A percentile compares a stretch with the other conserved stretches of the same genome.
These are phyloP conservation scores for Hypanus sabinus DNA, from an alignment of 2,113 vertebrate genomes.

Conservation along the genomic window DNA sequence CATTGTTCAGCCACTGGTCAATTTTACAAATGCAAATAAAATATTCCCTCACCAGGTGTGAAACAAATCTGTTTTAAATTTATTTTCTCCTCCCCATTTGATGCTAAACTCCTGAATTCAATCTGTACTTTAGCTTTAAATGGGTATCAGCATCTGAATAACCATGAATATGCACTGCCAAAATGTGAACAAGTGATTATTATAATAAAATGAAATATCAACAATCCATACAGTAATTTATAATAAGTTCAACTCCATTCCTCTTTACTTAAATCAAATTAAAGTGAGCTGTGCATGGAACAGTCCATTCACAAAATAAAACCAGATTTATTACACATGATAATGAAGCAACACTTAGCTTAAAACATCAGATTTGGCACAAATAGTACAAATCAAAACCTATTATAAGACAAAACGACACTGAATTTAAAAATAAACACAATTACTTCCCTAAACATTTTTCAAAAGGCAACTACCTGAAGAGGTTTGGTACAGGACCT, in stretches of 20 bases:
- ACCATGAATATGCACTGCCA: background rate
- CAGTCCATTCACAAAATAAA: background rate
- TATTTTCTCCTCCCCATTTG: background rate
- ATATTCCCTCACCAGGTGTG: background rate
- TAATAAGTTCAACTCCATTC: background rate
- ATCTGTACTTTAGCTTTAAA: background rate
- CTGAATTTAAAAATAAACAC: background rate
- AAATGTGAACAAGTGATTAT: background rate
- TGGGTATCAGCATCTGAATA: background rate
- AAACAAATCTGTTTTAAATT: background rate
- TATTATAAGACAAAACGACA: background rate
- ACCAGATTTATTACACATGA: background rate
- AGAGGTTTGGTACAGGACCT: constrained; percentile 51
- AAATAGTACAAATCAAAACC: background rate
- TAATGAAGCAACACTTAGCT: background rate
- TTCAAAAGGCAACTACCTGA: background rate
- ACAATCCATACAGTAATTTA: background rate
- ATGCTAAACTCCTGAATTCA: background rate
- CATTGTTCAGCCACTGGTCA: background rate
- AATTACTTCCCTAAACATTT: background rate
- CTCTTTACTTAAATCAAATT: background rate
- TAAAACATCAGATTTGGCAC: background rate
- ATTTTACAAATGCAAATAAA: background rate
- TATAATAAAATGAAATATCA: background rate
- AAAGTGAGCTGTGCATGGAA: background rate